Percentiles rank a stretch among this genome's conserved stretches.
Evolutionary conservation across 2,888 invertebrate genomes (phyloP).

Genomic region (Drosophila ezoana): DNA sequence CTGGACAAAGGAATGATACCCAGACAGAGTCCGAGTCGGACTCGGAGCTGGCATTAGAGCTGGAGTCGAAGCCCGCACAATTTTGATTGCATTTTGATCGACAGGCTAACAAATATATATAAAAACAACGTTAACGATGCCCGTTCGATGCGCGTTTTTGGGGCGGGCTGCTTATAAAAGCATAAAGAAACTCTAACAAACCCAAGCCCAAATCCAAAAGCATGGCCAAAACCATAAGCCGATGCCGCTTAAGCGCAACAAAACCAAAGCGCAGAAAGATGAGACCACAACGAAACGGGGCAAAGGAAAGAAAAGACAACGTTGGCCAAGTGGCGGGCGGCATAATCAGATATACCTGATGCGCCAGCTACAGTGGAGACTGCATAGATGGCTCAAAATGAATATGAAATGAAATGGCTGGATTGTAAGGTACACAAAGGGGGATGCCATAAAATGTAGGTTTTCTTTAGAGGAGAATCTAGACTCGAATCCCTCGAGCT

Average conservation of each 20-base stretch:
- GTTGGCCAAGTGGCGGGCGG: constrained; percentile 48
- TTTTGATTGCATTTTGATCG: constrained; percentile 80
- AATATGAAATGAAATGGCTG: no score
- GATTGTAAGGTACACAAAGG: no score
- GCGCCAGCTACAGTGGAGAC: constrained; percentile 42
- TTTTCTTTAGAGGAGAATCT: no score
- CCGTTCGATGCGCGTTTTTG: constrained; percentile 35
- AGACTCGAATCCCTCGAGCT: no score
- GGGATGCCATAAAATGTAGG: no score
- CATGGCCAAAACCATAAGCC: constrained; percentile 56
- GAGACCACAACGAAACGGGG: constrained; percentile 47
- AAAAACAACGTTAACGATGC: constrained; percentile 64
- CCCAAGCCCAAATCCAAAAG: constrained; percentile 32
- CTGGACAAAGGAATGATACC: constrained; percentile 39
- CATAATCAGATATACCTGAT: constrained; percentile 70
- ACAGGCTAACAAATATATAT: constrained; percentile 56
- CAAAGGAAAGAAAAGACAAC: background rate
- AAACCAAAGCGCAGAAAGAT: constrained; percentile 50
- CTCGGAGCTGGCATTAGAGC: constrained; percentile 11
- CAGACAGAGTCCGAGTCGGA: constrained; percentile 18
- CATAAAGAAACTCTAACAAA: constrained; percentile 56
- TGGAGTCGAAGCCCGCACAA: constrained; percentile 61
- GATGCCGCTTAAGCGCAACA: constrained; percentile 38
- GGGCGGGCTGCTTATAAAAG: constrained; percentile 58
- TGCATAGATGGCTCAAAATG: background rate